Evolutionary conservation across 2,797 vertebrate genomes (phyloP).

Genomic region (Neosilurus mollespiculum): DNA sequence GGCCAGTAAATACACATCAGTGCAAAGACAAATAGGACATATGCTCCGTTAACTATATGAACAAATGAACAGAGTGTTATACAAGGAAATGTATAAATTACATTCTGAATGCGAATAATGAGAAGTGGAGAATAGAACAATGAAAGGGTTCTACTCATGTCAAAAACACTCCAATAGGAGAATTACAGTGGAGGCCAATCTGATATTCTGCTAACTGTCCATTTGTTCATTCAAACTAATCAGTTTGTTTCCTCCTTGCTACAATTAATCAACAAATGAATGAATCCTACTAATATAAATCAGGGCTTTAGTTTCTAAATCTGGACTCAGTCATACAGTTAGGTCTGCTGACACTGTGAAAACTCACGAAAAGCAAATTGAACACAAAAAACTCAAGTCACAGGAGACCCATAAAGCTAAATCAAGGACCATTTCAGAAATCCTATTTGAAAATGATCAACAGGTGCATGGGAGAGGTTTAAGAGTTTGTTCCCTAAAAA

Average conservation of each 20-base stretch:
- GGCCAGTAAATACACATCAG: background rate
- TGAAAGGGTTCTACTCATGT: background rate
- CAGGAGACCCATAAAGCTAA: background rate
- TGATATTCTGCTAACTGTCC: constrained; percentile 1
- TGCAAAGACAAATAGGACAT: background rate
- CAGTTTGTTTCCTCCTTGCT: background rate
- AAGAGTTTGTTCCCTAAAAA: constrained; percentile 28
- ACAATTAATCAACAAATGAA: background rate
- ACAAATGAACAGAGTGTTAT: background rate
- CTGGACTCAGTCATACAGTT: background rate
- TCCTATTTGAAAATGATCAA: constrained; percentile 9
- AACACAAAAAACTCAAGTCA: background rate
- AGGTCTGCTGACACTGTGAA: background rate
- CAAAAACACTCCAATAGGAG: background rate
- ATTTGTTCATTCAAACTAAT: constrained; percentile 6
- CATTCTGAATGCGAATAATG: background rate
- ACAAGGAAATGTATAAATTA: background rate
- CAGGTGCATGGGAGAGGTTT: constrained; percentile 6
- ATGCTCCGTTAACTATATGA: background rate
- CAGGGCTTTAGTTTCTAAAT: background rate
- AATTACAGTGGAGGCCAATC: background rate
- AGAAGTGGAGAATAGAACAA: background rate
- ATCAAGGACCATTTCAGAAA: constrained; percentile 12
- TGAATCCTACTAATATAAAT: background rate
- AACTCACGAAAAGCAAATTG: constrained; percentile 7